phyloP scores from a whole-genome alignment of 2,113 vertebrate genomes.

The Entelurus aequoreus region DNA sequence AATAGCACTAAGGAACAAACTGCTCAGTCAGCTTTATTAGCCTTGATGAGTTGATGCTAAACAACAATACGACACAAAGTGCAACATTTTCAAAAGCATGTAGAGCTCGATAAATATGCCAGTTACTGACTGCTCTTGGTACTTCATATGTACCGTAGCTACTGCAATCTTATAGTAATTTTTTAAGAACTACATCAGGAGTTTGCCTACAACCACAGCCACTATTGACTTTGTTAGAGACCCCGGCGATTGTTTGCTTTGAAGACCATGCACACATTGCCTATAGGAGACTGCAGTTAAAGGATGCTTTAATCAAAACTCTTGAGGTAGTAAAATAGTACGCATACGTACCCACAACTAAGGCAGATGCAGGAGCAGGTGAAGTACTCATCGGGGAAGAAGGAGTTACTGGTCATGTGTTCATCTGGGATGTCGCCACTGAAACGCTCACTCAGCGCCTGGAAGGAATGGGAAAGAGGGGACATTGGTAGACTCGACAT shows the following conservation, averaged over 20 bases:
- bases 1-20: no score
- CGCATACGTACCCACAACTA: slow-evolving; percentile 87
- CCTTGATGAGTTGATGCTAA: no score
- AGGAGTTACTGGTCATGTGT: slow-evolving; percentile 89
- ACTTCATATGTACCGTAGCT: no score
- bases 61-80: no score
- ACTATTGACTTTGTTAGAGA: no score
- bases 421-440: slow-evolving; percentile 93
- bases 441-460: slow-evolving; percentile 95
- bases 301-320: not conserved
- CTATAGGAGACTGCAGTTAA: not conserved
- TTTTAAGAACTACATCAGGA: not conserved
- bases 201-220: not conserved
- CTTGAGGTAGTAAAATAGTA: no score
- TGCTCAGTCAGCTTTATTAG: no score
- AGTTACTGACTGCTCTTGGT: no score
- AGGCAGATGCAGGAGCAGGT: slow-evolving; percentile 93
- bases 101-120: no score
- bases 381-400: slow-evolving; percentile 98
- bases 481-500: not conserved
- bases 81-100: no score
- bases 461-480: slow-evolving; percentile 6
- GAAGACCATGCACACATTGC: not conserved
- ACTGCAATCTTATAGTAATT: no score
- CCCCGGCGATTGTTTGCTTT: not conserved